Base-by-base conservation (phyloP, 2,888 invertebrate genomes). In the Linnaemya tessellans region DNA sequence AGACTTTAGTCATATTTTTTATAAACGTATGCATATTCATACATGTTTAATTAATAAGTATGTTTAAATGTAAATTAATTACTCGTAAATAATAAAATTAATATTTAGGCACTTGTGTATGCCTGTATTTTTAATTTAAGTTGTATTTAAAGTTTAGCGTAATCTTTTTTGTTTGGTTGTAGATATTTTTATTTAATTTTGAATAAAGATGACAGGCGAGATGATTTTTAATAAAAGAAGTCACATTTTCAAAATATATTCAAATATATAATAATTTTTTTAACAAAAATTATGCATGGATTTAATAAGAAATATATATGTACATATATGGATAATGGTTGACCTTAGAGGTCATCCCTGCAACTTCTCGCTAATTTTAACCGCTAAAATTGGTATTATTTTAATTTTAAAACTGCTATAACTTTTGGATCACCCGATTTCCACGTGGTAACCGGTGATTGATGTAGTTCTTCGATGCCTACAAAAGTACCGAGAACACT, bases 1-100 rank as follows among this genome's bases (percentile, higher is more conserved):
- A 80, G 79, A 82, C 75, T 82, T 85, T 85, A 85, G 85, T 85
- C 82, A 85, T 80, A 80, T 79, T 75, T 81, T 62, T 73, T 80
- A 54, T 80, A 74, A 68, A 68, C 54, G 49, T 58, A 68, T 80
- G 71, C 30, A n/a, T 49, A 25, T 15, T 10, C 35, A 56, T 13
- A 35, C 1, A 49, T 58, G 38, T 62, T 10, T 60, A 51, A 30
- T 18, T 43, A n/a, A 30, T 13, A 25, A 49, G 10, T 70, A 62
- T 15, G 7, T 35, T 11, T 70, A 80, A 43, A 64, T 68, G 20
- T 64, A 64, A 60, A 54, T 35, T 68, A 65, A 41, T 77, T 41
- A n/a, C n/a, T n/a, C n/a, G n/a, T n/a, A 51, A 43, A 71, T 67
- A 68, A 41, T 74, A 78, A 60, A 56, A 46, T 73, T 65, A 30